Evolutionary conservation across 1,140 invertebrate genomes (phyloP).

Genomic region (Drosophila pallidifrons): DNA sequence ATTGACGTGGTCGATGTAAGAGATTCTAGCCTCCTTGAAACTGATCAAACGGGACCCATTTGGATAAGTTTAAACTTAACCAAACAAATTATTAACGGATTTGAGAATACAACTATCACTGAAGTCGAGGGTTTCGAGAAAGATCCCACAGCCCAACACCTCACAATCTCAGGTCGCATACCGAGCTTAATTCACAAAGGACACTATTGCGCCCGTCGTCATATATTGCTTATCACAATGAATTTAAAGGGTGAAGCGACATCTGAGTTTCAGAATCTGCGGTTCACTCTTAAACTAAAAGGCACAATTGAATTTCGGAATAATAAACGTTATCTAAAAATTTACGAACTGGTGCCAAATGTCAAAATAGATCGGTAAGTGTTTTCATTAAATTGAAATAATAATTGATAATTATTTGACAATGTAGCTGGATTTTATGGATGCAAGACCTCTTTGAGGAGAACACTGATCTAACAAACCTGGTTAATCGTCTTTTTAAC

Average conservation of each 20-base stretch:
- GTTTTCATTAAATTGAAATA: not conserved
- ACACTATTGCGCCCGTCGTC: constrained; percentile 22
- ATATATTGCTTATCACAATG: constrained; percentile 30
- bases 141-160: constrained; percentile 42
- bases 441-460: constrained; percentile 25
- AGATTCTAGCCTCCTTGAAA: not conserved
- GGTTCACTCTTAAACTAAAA: constrained; percentile 56
- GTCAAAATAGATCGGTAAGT: constrained; percentile 59
- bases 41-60: not conserved
- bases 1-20: not conserved
- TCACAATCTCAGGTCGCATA: constrained; percentile 61
- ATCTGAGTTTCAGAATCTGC: constrained; percentile 63
- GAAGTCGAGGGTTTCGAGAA: constrained; percentile 49
- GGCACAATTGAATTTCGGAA: constrained; percentile 56
- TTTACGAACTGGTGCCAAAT: constrained; percentile 53
- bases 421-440: constrained; percentile 8
- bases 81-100: constrained; percentile 61
- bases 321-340: constrained; percentile 57
- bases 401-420: not conserved
- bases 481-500: constrained; percentile 27
- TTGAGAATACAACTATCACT: constrained; percentile 68
- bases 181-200: constrained; percentile 61
- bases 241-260: constrained; percentile 44
- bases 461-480: constrained; percentile 18
- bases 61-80: constrained; percentile 32